phyloP scores from a whole-genome alignment of 2,113 vertebrate genomes.

The Sorex fumeus region DNA sequence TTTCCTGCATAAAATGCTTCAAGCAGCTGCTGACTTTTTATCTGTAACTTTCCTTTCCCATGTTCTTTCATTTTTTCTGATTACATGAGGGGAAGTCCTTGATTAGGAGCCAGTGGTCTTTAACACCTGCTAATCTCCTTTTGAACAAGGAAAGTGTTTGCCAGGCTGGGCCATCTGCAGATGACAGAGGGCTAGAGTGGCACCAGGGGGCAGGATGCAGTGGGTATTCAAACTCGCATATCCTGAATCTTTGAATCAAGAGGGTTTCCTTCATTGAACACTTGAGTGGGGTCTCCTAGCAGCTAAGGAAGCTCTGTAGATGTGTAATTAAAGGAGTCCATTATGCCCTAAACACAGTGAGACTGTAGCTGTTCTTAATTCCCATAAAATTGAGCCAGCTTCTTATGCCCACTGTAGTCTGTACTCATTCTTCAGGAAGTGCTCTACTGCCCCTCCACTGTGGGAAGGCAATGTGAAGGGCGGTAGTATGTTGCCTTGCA shows the following conservation, averaged over 20 bases:
- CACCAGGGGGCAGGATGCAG: slow-evolving; percentile 82
- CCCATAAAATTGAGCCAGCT: slow-evolving; percentile 77
- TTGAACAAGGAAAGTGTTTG: slow-evolving; percentile 81
- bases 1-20: slow-evolving; percentile 70
- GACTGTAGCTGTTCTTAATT: slow-evolving; percentile 70
- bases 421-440: slow-evolving; percentile 71
- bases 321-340: slow-evolving; percentile 78
- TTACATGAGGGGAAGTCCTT: slow-evolving; percentile 68
- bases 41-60: slow-evolving; percentile 64
- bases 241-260: slow-evolving; percentile 84
- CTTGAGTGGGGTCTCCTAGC: slow-evolving; percentile 83
- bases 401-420: slow-evolving; percentile 10
- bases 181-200: slow-evolving; percentile 76
- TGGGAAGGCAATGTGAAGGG: slow-evolving; percentile 63
- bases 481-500: slow-evolving; percentile 33
- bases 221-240: slow-evolving; percentile 74
- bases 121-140: slow-evolving; percentile 82
- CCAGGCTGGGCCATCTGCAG: slow-evolving; percentile 81
- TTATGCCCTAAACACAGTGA: slow-evolving; percentile 79
- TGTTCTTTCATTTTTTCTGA: slow-evolving; percentile 75
- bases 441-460: background rate
- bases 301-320: slow-evolving; percentile 78
- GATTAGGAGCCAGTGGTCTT: slow-evolving; percentile 77
- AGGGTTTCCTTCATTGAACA: slow-evolving; percentile 82
- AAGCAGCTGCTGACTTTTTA: slow-evolving; percentile 72